Evolutionary conservation across 2,888 invertebrate genomes (phyloP), one percentile per base, ranked within the genome.

Genomic region (Brachynemurus nebulosus): DNA sequence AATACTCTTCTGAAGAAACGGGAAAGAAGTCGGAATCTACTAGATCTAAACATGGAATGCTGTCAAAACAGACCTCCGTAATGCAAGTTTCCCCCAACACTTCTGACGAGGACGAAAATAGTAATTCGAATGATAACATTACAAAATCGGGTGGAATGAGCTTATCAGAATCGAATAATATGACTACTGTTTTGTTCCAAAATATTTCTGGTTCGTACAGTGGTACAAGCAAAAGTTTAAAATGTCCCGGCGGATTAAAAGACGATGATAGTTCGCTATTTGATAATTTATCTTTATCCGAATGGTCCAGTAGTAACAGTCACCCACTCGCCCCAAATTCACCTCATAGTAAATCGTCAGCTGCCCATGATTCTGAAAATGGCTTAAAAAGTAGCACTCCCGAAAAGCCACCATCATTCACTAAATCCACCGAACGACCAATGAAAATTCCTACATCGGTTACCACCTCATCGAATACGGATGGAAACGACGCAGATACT

Each of bases 131-230:
- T 11, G 30, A 38, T n/a, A 38, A 19, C 9, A 38, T 20, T 18
- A 20, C 30, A 9, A 44, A 44, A 18, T 44, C 88, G 0, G 80
- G 86, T 59, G 86, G 86, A 14, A 65, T 88, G 21, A 86, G 86
- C 56, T 79, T 86, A 55, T 86, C 86, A 2, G 88, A 89, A 57
- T 86, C 86, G 0, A 86, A 86, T 27, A 86, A 86, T 42, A 86
- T 86, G 1, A 86, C 84, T 52, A 86, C 86, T 0, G 86, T 86
- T 1, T 76, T 86, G 58, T 86, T 81, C 54, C 81, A 79, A 37
- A 82, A 81, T 64, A 68, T 81, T 21, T 81, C 81, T 0, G 80
- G 80, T 20, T 76, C 76, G 8, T 76, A 77, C 57, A 77, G 77
- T 46, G 49, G 51, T 20, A 67, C 67, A 45, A 61, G 63, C 18